Evolutionary conservation across 2,113 vertebrate genomes (phyloP).

Genomic region (Australoheros scitulus): DNA sequence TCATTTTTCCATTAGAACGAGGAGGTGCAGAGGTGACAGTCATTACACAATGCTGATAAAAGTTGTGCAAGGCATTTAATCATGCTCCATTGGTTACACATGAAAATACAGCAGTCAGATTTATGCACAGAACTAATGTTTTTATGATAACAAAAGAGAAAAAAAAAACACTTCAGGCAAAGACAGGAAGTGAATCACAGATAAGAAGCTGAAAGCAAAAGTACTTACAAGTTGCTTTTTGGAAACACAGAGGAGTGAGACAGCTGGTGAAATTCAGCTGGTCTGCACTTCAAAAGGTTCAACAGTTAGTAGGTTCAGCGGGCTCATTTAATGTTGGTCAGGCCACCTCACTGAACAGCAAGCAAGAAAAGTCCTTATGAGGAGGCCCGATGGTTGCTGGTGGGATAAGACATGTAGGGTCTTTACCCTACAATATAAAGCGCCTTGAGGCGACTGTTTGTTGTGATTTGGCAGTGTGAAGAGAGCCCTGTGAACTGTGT

Average conservation of each 20-base stretch:
- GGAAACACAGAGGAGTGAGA: neutral
- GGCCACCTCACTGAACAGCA: no score
- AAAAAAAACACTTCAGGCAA: neutral
- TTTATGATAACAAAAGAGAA: neutral
- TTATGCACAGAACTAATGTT: constrained; percentile 13
- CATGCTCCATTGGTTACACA: constrained; percentile 39
- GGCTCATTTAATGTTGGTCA: no score
- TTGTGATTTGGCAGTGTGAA: no score
- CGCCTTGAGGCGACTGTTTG: no score
- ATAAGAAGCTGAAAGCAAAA: neutral
- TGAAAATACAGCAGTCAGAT: neutral
- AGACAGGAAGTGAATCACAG: neutral
- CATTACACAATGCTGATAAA: constrained; percentile 41
- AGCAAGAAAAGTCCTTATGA: no score
- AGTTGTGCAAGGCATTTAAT: constrained; percentile 31
- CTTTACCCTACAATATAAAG: no score
- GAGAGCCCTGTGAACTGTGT: no score
- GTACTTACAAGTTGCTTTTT: neutral
- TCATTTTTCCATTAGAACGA: constrained; percentile 21
- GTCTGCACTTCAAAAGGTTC: no score
- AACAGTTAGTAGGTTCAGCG: neutral
- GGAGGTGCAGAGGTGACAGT: constrained; percentile 26
- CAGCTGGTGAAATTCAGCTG: neutral
- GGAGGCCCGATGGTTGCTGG: no score
- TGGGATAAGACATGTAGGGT: no score